Conservation (phyloP, 2,888 invertebrate species). For the Caenorhabditis becei region DNA sequence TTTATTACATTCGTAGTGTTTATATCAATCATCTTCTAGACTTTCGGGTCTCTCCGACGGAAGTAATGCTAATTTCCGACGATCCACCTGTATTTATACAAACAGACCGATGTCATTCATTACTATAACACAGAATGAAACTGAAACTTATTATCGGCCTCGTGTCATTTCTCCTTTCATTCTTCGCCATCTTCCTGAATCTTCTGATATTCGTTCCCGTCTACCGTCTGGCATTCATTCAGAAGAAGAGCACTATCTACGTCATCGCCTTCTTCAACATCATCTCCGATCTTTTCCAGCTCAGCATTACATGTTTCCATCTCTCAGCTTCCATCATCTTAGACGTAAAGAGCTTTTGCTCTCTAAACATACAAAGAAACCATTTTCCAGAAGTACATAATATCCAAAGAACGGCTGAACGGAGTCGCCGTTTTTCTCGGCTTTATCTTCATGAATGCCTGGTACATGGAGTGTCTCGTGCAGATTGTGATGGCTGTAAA, state of each 20-base stretch:
- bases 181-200: conserved; percentile 25
- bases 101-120: neutral
- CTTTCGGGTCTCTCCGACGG: too few relatives aligned
- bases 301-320: conserved; percentile 44
- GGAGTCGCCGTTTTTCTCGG: conserved; percentile 22
- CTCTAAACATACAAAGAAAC: too few relatives aligned
- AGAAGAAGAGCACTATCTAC: conserved; percentile 38
- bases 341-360: too few relatives aligned
- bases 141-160: conserved; percentile 14
- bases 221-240: conserved; percentile 9
- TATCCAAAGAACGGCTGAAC: neutral
- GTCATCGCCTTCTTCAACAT: conserved; percentile 53
- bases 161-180: neutral
- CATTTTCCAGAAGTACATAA: conserved; percentile 12
- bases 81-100: too few relatives aligned
- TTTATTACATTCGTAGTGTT: too few relatives aligned
- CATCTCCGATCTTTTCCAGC: conserved; percentile 42
- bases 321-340: conserved; percentile 26
- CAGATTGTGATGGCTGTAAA: conserved; percentile 54
- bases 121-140: neutral
- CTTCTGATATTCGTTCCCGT: conserved; percentile 17
- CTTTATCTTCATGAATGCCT: conserved; percentile 43
- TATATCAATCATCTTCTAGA: too few relatives aligned
- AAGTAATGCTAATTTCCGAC: neutral
- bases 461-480: conserved; percentile 52